Base-by-base conservation (phyloP, 2,113 vertebrate genomes). In the Azemiops feae region DNA sequence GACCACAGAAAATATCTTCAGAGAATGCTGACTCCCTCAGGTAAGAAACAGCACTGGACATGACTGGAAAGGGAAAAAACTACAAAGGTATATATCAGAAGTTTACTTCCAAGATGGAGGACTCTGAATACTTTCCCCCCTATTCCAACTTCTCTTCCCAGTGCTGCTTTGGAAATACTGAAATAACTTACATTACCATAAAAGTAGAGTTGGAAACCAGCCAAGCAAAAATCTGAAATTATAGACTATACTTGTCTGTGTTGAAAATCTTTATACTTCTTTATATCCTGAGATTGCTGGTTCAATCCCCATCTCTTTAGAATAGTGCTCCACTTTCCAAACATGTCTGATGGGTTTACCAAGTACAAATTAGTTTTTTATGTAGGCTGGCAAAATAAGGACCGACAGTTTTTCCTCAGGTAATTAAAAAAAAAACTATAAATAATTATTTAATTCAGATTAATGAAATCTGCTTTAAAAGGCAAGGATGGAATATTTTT, bases 191-290 rank as follows among this genome's bases (percentile, higher is more conserved):
- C 10, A 74, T 57, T 93, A 16, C 57, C 11, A 3, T 5, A 81
- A 91, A 94, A 57, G 23, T 53, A 74, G 4, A 90, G 18, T 50
- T n/a, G 14, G n/a, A 23, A 58, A 20, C 85, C 93, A 87, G 53
- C 0, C 87, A 7, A 7, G 88, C 85, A 91, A 52, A 0, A 3
- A 10, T 52, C 3, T 10, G 60, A 89, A 85, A 0, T 0, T 85
- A 25, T 16, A 58, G n/a, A 45, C 14, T 55, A 43, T 57, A 30
- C 43, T 89, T 3, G 50, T 10, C 27, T 92, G 1, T 10, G 16
- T 30, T 57, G 52, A 57, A 57, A 54, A 50, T 53, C 30, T 91
- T 30, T 53, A 43, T 47, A 12, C 4, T 55, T 47, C 22, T 25
- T 14, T 60, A 27, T 90, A 47, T 90, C 7, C 89, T 64, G 39